Percentiles rank a stretch among this genome's conserved stretches.
phyloP scores from a whole-genome alignment of 2,113 vertebrate genomes.

The Scomber colias region DNA sequence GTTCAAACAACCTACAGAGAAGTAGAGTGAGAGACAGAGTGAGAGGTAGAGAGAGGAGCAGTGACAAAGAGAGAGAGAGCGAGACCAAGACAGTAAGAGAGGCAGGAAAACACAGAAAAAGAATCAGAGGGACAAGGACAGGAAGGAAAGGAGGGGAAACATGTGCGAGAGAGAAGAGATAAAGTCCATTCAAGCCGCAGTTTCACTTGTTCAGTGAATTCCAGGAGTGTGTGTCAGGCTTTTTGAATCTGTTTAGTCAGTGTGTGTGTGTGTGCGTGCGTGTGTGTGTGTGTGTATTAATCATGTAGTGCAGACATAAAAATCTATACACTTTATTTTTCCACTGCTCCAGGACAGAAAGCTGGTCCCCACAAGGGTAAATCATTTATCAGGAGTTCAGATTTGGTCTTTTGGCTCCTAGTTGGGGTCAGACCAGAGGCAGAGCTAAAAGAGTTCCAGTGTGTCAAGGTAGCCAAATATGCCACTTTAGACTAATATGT shows the following conservation, averaged over 20 bases:
- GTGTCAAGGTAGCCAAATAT: too few relatives aligned
- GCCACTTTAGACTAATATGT: too few relatives aligned
- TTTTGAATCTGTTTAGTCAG: too few relatives aligned
- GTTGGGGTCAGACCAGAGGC: too few relatives aligned
- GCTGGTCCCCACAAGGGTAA: too few relatives aligned
- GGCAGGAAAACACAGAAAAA: constrained; percentile 10
- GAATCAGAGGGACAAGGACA: constrained; percentile 18
- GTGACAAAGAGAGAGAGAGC: not conserved
- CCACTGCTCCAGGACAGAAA: too few relatives aligned
- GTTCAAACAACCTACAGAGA: constrained; percentile 10
- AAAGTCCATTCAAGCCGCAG: constrained; percentile 33
- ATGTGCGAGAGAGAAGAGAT: constrained; percentile 28
- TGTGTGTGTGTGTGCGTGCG: not conserved
- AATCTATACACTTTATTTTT: too few relatives aligned
- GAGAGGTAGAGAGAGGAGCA: not conserved
- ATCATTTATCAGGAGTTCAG: too few relatives aligned
- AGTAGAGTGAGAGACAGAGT: not conserved
- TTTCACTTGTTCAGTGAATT: constrained; percentile 31
- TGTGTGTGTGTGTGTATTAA: not conserved
- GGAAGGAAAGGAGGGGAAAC: not conserved
- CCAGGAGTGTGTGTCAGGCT: not conserved
- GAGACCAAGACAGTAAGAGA: not conserved
- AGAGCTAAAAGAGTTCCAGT: too few relatives aligned
- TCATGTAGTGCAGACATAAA: too few relatives aligned
- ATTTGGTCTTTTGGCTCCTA: too few relatives aligned